Evolutionary conservation across 2,797 vertebrate genomes (phyloP), one percentile per base, ranked within the genome.

Genomic region (Okamejei kenojei): DNA sequence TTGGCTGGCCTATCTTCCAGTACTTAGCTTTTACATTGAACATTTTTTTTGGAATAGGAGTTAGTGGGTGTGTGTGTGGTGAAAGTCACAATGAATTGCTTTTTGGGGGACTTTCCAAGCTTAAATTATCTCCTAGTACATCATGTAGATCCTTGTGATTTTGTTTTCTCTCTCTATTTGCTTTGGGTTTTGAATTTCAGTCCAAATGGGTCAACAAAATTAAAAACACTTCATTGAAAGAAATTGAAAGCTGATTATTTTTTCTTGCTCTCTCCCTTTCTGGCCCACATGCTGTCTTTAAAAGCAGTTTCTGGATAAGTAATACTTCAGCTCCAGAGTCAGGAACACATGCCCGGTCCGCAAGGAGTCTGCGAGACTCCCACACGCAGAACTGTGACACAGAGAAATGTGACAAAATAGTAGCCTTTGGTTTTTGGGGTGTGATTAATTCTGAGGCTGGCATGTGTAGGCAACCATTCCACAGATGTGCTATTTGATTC

Each of bases 161-260:
- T 86, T 86, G 19, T 74, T 74, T 26, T 17, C 68, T 6, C 19
- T 21, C 71, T 74, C 71, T 74, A 23, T 74, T 74, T 65, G 63
- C n/a, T 88, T 88, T 68, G 63, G 17, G 61, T 88, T 88, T 86
- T 68, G 63, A 68, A 88, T 88, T 88, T 88, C 63, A 68, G 63
- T 88, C n/a, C 32, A 68, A 68, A 88, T 68, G 84, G n/a, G 84
- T 88, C 84, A 88, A 88, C 63, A 38, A 88, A 88, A 68, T 88
- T 68, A 88, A 68, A 68, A 88, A 63, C 84, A 23, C 61, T 35
- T 17, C 61, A 35, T 88, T 88, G n/a, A 88, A 68, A 35, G 84
- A 88, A 68, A 68, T 68, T 68, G n/a, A 61, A 68, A 32, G 35
- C n/a, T 21, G 63, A 2, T 35, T 19, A 54, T 88, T 88, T 88